These are phyloP conservation scores for Lucilia cuprina DNA, from an alignment of 1,140 invertebrate species.

Conservation along the genomic window DNA sequence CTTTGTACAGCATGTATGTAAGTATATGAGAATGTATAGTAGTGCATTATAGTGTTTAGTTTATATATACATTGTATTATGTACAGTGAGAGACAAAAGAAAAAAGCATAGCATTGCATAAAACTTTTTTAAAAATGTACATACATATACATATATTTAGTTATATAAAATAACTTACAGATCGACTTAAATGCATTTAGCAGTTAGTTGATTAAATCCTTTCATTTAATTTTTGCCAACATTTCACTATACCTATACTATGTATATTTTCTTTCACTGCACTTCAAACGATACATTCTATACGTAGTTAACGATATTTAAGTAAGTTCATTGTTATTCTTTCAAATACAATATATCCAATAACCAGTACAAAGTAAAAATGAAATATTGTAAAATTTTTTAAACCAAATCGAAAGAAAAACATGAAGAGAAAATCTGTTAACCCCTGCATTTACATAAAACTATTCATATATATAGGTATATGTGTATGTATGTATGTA, in stretches of 20 bases:
- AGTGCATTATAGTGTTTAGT: too few species aligned
- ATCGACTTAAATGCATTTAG: too few species aligned
- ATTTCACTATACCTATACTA: background rate
- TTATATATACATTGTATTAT: too few species aligned
- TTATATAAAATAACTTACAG: too few species aligned
- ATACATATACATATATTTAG: too few species aligned
- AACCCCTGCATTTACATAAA: too few species aligned
- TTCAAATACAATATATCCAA: background rate
- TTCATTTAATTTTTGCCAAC: background rate
- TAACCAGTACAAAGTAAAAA: background rate
- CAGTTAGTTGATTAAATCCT: too few species aligned
- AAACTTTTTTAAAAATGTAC: too few species aligned
- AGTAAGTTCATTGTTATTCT: conserved; percentile 5
- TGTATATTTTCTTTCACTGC: background rate
- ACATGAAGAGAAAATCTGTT: background rate
- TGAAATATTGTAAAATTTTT: background rate
- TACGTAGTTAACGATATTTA: background rate
- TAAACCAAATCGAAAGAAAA: background rate
- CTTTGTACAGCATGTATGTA: background rate
- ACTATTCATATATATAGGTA: background rate
- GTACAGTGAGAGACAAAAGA: too few species aligned
- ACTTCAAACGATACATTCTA: background rate
- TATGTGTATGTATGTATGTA: background rate
- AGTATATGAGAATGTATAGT: too few species aligned
- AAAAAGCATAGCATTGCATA: too few species aligned